Conservation (phyloP, 2,888 invertebrate genomes). For the Phasia obesa region DNA sequence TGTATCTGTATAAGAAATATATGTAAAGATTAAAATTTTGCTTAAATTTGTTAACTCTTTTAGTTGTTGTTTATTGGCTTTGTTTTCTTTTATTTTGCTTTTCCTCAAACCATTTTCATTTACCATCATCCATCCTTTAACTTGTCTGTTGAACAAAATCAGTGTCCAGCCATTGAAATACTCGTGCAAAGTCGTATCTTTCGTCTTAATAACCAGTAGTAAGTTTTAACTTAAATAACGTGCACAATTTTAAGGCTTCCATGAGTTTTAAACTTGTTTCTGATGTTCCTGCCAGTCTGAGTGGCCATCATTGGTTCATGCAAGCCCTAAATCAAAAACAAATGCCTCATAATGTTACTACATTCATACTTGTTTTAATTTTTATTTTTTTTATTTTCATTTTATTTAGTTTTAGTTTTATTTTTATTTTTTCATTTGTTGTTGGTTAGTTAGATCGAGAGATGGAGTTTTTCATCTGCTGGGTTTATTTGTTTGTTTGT, state of each 20-base stretch:
- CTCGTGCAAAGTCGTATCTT: conserved; percentile 35
- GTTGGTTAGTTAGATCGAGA: conserved; percentile 15
- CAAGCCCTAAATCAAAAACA: conserved; percentile 45
- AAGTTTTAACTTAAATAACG: conserved; percentile 79
- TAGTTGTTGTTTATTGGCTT: conserved; percentile 11
- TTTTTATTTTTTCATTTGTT: conserved; percentile 12
- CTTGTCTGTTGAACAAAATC: conserved; percentile 31
- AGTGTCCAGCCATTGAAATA: conserved; percentile 41
- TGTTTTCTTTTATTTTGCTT: conserved; percentile 21
- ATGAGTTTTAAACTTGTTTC: conserved; percentile 74
- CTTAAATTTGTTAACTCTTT: conserved; percentile 66
- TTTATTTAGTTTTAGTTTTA: background rate
- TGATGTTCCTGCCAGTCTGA: conserved; percentile 26
- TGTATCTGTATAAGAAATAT: conserved; percentile 60
- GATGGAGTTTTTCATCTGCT: conserved; percentile 27
- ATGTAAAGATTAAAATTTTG: conserved; percentile 65
- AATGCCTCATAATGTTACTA: conserved; percentile 62
- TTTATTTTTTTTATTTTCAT: too few species aligned
- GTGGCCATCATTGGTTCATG: conserved; percentile 40
- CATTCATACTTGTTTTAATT: conserved; percentile 28
- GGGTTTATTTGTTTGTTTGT: conserved; percentile 17
- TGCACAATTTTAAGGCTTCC: conserved; percentile 79
- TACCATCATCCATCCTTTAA: background rate
- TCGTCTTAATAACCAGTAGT: conserved; percentile 69
- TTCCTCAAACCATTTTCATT: conserved; percentile 29